Percentiles rank a stretch among this genome's conserved stretches.
These are phyloP conservation scores for Ganaspis sp. DNA, from an alignment of 1,140 invertebrate species.

Conservation along the genomic window DNA sequence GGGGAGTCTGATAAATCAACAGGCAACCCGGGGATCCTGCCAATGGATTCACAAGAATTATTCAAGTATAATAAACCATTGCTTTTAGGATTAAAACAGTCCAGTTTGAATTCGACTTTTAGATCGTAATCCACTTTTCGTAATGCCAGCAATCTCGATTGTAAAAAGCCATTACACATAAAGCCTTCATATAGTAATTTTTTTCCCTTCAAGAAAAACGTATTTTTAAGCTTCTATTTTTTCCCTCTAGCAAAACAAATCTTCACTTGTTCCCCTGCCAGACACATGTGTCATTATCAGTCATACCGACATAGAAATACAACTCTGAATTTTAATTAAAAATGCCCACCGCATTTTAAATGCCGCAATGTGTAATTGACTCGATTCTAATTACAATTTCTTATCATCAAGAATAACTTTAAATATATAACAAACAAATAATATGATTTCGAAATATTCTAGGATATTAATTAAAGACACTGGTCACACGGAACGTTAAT, in stretches of 20 bases:
- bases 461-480: no score
- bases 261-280: background rate
- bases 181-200: background rate
- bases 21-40: background rate
- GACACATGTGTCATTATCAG: background rate
- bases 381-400: no score
- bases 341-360: background rate
- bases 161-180: background rate
- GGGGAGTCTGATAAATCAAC: constrained; percentile 3
- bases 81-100: background rate
- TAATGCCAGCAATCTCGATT: constrained; percentile 31
- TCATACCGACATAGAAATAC: background rate
- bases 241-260: background rate
- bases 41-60: background rate
- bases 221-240: background rate
- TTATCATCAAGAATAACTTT: no score
- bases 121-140: background rate
- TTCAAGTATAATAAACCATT: constrained; percentile 3
- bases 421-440: no score
- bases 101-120: constrained; percentile 29
- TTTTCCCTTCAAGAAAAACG: background rate
- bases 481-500: no score
- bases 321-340: background rate
- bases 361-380: no score
- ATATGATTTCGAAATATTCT: no score